Evolutionary conservation across 2,888 invertebrate genomes (phyloP), one percentile per base, ranked within the genome.

Genomic region (Boloria selene): DNA sequence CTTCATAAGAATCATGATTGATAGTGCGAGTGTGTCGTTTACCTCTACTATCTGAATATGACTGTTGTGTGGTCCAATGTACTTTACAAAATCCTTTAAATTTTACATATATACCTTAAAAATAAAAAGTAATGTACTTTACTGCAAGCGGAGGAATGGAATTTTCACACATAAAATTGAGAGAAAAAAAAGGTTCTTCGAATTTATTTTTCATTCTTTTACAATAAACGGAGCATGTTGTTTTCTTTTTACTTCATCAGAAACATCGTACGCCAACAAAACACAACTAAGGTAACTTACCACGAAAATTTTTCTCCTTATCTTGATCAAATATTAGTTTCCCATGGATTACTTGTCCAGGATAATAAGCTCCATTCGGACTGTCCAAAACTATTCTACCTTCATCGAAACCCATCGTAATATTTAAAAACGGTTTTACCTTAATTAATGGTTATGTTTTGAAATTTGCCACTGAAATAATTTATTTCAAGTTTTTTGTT

Each of bases 61-160:
- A 72, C 45, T 79, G 75, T 0, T 71, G 74, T 0, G 86, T 82
- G 0, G 87, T 88, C 93, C 94, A 94, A 65, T 90, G 90, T 0
- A 93, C 90, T 54, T 87, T 82, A 69, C 94, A 93, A 73, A 79
- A 90, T 0, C 94, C 94, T 64, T 86, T 87, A 3, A 93, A 76
- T 66, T 90, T 88, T 6, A 93, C 79, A 71, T 89, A 92, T 51
- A 94, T 89, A 14, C 93, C 94, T 94, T 73, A 1, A 65, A 53
- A 42, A 47, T 49, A 60, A 14, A 4, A 22, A 38, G 10, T 7
- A 38, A 38, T 10, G 3, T n/a, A n/a, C n/a, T n/a, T n/a, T n/a
- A n/a, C n/a, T n/a, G n/a, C n/a, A n/a, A n/a, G n/a, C n/a, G n/a
- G n/a, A n/a, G n/a, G n/a, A n/a, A n/a, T n/a, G n/a, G n/a, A n/a